Percentiles rank a stretch among this genome's conserved stretches.
Conservation (phyloP, 2,113 vertebrate genomes). For the Xiphorhynchus elegans region DNA sequence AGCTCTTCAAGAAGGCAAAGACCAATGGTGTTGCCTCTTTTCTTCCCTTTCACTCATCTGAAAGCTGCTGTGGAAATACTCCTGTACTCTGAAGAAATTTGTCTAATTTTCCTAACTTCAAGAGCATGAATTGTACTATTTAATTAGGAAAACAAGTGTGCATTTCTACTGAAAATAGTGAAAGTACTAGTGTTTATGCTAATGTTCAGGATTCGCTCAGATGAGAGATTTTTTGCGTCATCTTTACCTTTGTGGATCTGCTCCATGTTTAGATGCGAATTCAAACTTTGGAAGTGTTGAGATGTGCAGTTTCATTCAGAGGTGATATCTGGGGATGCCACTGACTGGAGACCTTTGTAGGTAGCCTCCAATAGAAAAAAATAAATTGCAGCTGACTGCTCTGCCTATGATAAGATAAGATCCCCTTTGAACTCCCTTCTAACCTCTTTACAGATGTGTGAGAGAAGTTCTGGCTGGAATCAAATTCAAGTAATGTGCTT, state of each 20-base stretch:
- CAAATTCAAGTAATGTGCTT: not conserved
- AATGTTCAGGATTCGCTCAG: not conserved
- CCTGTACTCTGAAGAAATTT: not conserved
- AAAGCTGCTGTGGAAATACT: not conserved
- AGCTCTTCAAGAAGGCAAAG: not conserved
- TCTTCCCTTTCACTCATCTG: not conserved
- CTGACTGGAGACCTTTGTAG: not conserved
- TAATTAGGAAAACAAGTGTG: not conserved
- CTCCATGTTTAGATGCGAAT: not conserved
- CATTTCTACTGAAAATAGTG: not conserved
- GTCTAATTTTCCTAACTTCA: not conserved
- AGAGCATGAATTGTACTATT: not conserved
- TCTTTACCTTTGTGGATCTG: not conserved
- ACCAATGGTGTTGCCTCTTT: accelerated
- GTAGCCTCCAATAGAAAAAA: not conserved
- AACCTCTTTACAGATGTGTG: not conserved
- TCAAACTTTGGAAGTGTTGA: not conserved
- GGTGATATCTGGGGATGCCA: not conserved
- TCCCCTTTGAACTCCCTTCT: not conserved
- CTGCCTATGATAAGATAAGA: not conserved
- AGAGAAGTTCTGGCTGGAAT: not conserved
- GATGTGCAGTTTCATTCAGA: not conserved
- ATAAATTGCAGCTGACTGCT: not conserved
- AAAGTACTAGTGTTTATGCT: not conserved
- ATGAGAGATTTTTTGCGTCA: not conserved